Percentiles rank a stretch among this genome's conserved stretches.
phyloP scores from a whole-genome alignment of 2,888 invertebrate genomes.

The Nezara viridula region DNA sequence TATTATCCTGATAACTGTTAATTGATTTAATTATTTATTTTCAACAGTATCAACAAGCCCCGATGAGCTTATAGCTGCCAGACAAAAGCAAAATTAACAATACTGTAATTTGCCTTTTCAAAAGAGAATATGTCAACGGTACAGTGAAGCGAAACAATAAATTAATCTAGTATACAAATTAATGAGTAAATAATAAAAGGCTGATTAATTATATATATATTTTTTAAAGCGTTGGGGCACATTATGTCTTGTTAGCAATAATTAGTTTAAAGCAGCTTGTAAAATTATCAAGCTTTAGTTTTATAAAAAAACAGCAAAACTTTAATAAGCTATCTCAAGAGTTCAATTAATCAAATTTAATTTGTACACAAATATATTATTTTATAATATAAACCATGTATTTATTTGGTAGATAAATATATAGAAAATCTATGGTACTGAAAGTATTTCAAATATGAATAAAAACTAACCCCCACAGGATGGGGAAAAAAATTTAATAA shows the following conservation, averaged over 20 bases:
- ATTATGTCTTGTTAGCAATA: neutral
- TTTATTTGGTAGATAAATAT: neutral
- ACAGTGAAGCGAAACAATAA: neutral
- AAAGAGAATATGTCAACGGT: neutral
- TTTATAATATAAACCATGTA: neutral
- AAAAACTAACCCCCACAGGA: neutral
- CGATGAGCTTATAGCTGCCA: neutral
- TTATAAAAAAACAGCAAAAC: neutral
- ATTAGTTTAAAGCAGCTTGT: neutral
- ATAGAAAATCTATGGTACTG: neutral
- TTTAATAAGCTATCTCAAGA: neutral
- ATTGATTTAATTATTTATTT: slow-evolving; percentile 27
- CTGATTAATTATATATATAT: neutral
- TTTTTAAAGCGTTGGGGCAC: neutral
- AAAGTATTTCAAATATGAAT: neutral
- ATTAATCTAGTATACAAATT: neutral
- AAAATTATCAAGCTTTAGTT: neutral
- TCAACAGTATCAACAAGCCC: neutral
- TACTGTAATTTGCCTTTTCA: slow-evolving; percentile 46
- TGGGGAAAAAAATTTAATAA: neutral
- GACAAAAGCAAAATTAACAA: slow-evolving; percentile 34
- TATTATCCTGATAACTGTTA: neutral
- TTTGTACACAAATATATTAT: neutral
- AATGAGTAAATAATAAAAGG: neutral
- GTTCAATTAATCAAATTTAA: neutral